A percentile compares a stretch with the other conserved stretches of the same genome.
These are phyloP conservation scores for Drosophila putrida DNA, from an alignment of 2,888 invertebrate genomes.

Conservation along the genomic window DNA sequence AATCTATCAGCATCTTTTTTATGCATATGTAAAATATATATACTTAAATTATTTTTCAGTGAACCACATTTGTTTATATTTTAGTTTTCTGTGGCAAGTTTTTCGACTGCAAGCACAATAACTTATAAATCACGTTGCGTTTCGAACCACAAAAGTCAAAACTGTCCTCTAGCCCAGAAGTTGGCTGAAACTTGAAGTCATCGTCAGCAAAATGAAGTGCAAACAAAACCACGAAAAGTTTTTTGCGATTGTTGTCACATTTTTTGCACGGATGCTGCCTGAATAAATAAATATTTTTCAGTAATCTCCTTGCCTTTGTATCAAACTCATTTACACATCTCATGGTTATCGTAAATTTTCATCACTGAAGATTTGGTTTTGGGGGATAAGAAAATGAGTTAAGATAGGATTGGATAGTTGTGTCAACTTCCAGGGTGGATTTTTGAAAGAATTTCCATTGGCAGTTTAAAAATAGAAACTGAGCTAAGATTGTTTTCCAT, in stretches of 20 bases:
- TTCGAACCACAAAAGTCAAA: conserved; percentile 10
- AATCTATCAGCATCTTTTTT: background rate
- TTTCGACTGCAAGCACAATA: conserved; percentile 7
- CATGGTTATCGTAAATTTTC: conserved; percentile 1
- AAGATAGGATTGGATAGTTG: no score
- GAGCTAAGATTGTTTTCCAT: no score
- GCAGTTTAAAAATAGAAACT: background rate
- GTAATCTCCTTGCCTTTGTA: background rate
- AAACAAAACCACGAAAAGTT: conserved; percentile 21
- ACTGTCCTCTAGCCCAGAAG: conserved; percentile 7
- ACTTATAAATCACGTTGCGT: conserved; percentile 20
- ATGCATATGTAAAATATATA: background rate
- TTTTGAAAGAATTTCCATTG: background rate
- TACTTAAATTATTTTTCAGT: background rate
- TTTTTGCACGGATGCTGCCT: conserved; percentile 4
- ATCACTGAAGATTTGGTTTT: background rate
- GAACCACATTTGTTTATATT: conserved; percentile 7
- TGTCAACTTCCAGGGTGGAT: background rate
- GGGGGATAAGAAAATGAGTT: background rate
- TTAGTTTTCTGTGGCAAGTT: conserved; percentile 2
- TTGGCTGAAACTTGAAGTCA: conserved; percentile 13
- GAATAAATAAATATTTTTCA: conserved; percentile 22
- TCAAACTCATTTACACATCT: conserved; percentile 6
- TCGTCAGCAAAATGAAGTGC: conserved; percentile 19
- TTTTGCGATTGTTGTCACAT: conserved; percentile 11